These are phyloP conservation scores for Periophthalmus modestus DNA, from an alignment of 2,113 vertebrate genomes.

Conservation along the genomic window DNA sequence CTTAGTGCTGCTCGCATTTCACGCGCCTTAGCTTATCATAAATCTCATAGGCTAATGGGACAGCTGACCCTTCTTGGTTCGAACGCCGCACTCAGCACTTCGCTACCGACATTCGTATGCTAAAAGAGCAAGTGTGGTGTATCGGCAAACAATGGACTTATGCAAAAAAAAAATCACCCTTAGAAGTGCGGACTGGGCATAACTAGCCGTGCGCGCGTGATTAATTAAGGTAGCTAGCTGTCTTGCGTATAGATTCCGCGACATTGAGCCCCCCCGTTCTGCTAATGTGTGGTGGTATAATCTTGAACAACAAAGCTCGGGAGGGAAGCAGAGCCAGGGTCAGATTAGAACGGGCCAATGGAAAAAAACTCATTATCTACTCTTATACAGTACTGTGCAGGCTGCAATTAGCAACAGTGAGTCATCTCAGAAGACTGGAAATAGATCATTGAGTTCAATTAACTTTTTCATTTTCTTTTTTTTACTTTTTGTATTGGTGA, in stretches of 20 bases:
- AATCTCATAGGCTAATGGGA: constrained; percentile 26
- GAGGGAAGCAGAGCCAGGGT: neutral
- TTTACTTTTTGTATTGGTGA: no score
- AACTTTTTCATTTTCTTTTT: neutral
- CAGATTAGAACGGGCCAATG: neutral
- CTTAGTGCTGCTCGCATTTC: neutral
- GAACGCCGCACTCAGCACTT: constrained; percentile 16
- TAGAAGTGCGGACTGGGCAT: constrained; percentile 3
- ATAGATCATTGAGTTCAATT: neutral
- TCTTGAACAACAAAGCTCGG: neutral
- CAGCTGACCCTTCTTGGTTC: constrained; percentile 8
- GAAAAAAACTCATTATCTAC: neutral
- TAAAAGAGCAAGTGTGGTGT: constrained; percentile 9
- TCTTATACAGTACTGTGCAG: neutral
- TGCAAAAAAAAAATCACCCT: neutral
- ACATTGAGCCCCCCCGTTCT: neutral
- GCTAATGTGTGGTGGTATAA: neutral
- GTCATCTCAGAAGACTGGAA: neutral
- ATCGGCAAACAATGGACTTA: constrained; percentile 19
- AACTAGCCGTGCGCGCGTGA: constrained; percentile 1
- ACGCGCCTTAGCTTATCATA: constrained; percentile 6
- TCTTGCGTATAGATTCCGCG: neutral
- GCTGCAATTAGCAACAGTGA: neutral
- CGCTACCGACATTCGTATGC: constrained; percentile 1
- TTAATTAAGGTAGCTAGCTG: neutral